phyloP scores from a whole-genome alignment of 2,113 vertebrate species.

The Chaenocephalus aceratus region DNA sequence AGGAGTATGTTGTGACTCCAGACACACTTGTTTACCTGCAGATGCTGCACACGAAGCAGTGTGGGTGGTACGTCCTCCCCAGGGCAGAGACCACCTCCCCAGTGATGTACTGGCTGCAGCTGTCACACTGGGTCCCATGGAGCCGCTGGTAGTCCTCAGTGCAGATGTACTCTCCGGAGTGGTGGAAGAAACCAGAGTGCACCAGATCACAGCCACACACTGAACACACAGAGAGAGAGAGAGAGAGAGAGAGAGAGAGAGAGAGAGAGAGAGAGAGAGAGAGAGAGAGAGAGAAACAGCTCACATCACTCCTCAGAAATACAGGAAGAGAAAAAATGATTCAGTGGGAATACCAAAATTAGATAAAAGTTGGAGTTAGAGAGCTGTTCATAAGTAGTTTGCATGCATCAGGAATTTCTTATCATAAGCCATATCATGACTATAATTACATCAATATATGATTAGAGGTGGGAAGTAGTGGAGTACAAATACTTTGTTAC shows the following conservation, averaged over 20 bases:
- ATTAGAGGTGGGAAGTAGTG: too few species aligned
- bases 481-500: too few species aligned
- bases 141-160: constrained; percentile 97
- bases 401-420: not conserved
- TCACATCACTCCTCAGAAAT: not conserved
- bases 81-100: constrained; percentile 97
- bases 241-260: not conserved
- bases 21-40: constrained; percentile 87
- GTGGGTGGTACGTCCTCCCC: constrained; percentile 96
- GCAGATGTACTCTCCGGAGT: constrained; percentile 98
- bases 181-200: constrained; percentile 96
- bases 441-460: not conserved
- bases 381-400: not conserved
- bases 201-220: constrained; percentile 95
- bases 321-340: not conserved
- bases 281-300: not conserved
- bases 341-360: not conserved
- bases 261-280: not conserved
- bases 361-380: not conserved
- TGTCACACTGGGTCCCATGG: constrained; percentile 95
- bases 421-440: not conserved
- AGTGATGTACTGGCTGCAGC: constrained; percentile 95
- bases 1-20: not conserved
- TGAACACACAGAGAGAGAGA: constrained; percentile 51
- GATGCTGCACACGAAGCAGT: constrained; percentile 95